These are phyloP conservation scores for chimpanzee (Pan troglodytes) DNA, from an alignment of 2,113 vertebrate genomes.

Conservation along the genomic window NHGRI_mPanTro3-v2.1_pri NC_072410.2:61882501-61883000, in stretches of 20 bases:
- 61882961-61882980: neutral
- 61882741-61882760: neutral
- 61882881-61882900: neutral
- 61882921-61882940: neutral
- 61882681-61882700: neutral
- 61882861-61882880: neutral
- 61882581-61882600: neutral
- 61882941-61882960: neutral
- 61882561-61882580: neutral
- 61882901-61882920: neutral
- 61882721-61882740: neutral
- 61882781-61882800: neutral
- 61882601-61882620: neutral
- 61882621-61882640: neutral
- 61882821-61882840: neutral
- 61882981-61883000: neutral
- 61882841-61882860: neutral
- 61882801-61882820: neutral
- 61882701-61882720: neutral
- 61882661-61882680: neutral
- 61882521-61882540: neutral
- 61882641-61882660: neutral
- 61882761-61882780: neutral
- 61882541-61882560: neutral
- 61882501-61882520: neutral